Base-by-base conservation (phyloP, 2,888 invertebrate genomes). In the Odontocolon sp. region DNA sequence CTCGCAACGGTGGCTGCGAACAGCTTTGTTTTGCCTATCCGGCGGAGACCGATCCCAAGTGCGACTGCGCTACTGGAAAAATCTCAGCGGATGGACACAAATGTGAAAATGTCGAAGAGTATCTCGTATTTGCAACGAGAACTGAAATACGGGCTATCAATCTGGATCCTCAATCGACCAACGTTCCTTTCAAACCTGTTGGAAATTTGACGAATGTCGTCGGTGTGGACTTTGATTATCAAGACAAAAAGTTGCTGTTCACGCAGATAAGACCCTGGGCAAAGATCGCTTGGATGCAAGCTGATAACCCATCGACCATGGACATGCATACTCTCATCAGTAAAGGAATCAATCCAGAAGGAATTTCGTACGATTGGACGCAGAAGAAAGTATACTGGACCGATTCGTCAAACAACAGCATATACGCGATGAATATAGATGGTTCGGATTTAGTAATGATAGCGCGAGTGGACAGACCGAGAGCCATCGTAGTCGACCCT, bases 341-440 rank as follows among this genome's bases (percentile, higher is more conserved):
- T 82, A 94, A 94, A 86, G 95, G 96, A 18, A 96, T 97, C 66
- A 97, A 97, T 90, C 97, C 98, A 0, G 97, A 98, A 90, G 97
- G 98, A 2, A 96, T 98, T 78, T 97, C 98, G 0, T 98, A 98
- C 87, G 99, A 99, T 88, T 99, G 99, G 99, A 97, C 99, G 0
- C 97, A 97, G 83, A 96, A 96, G 88, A 99, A 98, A 90, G 94
- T 99, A 36, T 99, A 99, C 90, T 99, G 98, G 98, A 98, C 99
- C 0, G 99, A 99, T 86, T 97, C 97, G 26, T 95, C 96, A 0
- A 98, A 98, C 84, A 97, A 97, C 84, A 96, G 97, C 8, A 98
- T 98, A 68, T 98, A 98, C 86, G 96, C 98, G 0, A 97, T 99
- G 96, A 97, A 98, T 87, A 91, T 96, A 18, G 97, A 98, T 86